Base-by-base conservation (phyloP, 2,113 vertebrate genomes). In the Hippocampus guttulatus region DNA sequence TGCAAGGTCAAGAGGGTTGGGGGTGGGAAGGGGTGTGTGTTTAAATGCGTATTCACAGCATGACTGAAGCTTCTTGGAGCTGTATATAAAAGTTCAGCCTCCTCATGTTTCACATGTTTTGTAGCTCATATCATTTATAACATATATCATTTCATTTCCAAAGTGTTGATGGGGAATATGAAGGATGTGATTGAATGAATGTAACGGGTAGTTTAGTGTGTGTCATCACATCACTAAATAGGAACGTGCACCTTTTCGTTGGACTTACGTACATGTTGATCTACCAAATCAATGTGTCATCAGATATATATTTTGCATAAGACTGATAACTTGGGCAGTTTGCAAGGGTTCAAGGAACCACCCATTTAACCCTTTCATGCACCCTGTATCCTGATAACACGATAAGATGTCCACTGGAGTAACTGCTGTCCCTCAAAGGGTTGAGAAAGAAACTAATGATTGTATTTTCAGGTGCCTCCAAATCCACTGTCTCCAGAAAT, bases 1-100 rank as follows among this genome's bases (percentile, higher is more conserved):
- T 71, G 21, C 78, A 84, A 85, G 85, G 87, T 85, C 84, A 87
- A 33, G 65, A 75, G 57, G 67, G 54, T 68, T 60, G 51, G 41
- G 62, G n/a, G 30, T 30, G n/a, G 10, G 38, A 33, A 33, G 8
- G 30, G 6, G 61, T 12, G 40, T 4, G 40, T 1, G 12, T 7
- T 49, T 33, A 33, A 33, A 33, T 61, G 58, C 11, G 40, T 40
- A 8, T 6, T 7, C 2, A 2, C 16, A 62, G 16, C 30, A 10
- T 38, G 30, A 40, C 23, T 25, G 12, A 58, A 58, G 25, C 55
- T 6, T 25, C n/a, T 58, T 58, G 55, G 55, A 25, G 12, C 12
- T 15, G 25, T 12, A 23, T 57, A 20, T 57, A 58, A 58, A 58
- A 12, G 5, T 12, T 12, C 25, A 58, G 11, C 3, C 18, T 27